phyloP scores from a whole-genome alignment of 2,113 vertebrate species.

The Leucopsar rothschildi region DNA sequence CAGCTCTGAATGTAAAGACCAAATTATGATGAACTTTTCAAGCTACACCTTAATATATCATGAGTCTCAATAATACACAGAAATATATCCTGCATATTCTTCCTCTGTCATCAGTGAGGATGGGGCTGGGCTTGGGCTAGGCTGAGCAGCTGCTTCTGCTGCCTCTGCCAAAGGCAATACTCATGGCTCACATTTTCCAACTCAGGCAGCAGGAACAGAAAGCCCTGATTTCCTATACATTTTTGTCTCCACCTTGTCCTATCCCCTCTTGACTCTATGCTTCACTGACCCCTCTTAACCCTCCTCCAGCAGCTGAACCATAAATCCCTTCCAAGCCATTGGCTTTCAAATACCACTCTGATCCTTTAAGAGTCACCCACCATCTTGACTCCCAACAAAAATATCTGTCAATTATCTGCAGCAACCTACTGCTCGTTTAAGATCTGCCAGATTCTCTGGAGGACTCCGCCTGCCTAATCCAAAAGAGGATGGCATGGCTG shows the following conservation, averaged over 20 bases:
- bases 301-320: not conserved
- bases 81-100: not conserved
- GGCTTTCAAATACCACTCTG: not conserved
- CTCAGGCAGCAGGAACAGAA: not conserved
- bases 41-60: not conserved
- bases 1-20: not conserved
- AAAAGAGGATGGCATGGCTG: not conserved
- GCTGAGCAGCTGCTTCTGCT: not conserved
- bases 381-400: not conserved
- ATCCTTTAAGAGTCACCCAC: not conserved
- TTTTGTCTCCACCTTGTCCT: not conserved
- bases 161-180: not conserved
- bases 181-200: accelerated
- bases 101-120: not conserved
- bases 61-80: not conserved
- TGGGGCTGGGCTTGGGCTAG: not conserved
- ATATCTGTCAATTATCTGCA: not conserved
- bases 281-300: not conserved
- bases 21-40: not conserved
- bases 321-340: not conserved
- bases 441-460: not conserved
- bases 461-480: not conserved
- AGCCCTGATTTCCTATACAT: not conserved
- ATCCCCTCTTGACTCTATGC: not conserved
- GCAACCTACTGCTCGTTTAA: not conserved